These are phyloP conservation scores for Phainopepla nitens DNA, from an alignment of 2,113 vertebrate species.

Conservation along the genomic window DNA sequence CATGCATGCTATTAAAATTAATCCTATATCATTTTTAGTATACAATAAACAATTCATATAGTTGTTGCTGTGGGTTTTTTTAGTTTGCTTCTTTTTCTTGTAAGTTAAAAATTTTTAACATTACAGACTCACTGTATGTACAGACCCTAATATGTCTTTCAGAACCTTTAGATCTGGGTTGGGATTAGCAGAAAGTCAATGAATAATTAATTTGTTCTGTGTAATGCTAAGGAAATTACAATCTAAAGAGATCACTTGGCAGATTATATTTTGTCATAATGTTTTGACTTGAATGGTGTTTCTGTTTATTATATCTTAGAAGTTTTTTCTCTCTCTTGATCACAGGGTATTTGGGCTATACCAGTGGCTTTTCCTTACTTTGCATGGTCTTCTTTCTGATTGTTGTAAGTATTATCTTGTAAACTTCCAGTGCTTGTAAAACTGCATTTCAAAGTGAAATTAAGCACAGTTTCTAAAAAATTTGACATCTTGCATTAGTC, in stretches of 20 bases:
- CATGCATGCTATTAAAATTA: not conserved
- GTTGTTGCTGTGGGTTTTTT: not conserved
- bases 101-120: not conserved
- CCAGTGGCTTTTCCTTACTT: slow-evolving; percentile 93
- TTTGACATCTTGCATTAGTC: not conserved
- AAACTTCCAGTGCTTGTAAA: not conserved
- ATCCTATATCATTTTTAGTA: not conserved
- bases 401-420: slow-evolving; percentile 82
- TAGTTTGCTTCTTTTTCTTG: not conserved
- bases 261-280: not conserved
- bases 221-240: not conserved
- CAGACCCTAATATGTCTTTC: not conserved
- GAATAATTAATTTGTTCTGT: not conserved
- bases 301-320: not conserved
- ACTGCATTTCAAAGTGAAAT: not conserved
- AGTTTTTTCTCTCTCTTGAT: not conserved
- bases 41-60: not conserved
- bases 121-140: not conserved
- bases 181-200: not conserved
- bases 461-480: not conserved
- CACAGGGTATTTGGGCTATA: slow-evolving; percentile 94
- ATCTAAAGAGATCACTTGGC: not conserved
- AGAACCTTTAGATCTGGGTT: not conserved
- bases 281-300: not conserved
- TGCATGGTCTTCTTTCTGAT: slow-evolving; percentile 99